These are phyloP conservation scores for Schrankia costaestrigalis DNA, from an alignment of 2,888 invertebrate genomes.

Conservation along the genomic window DNA sequence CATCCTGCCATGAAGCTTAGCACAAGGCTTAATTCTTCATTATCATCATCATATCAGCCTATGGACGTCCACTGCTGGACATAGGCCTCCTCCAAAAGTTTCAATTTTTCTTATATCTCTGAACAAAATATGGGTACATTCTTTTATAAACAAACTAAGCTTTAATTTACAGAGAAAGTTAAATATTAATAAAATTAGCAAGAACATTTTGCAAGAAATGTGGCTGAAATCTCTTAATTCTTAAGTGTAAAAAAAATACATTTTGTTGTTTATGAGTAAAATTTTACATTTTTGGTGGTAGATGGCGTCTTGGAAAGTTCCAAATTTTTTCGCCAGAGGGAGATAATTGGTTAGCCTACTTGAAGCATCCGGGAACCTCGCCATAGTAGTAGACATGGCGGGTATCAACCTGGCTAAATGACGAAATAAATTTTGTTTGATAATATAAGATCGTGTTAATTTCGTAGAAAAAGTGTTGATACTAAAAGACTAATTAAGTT, in stretches of 20 bases:
- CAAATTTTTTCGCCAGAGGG: slow-evolving; percentile 64
- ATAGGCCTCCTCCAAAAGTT: too few relatives aligned
- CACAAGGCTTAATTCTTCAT: too few relatives aligned
- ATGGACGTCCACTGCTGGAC: too few relatives aligned
- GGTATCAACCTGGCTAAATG: slow-evolving; percentile 85
- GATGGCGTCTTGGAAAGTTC: slow-evolving; percentile 68
- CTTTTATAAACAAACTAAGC: too few relatives aligned
- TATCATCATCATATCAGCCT: too few relatives aligned
- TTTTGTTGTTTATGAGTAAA: slow-evolving; percentile 28
- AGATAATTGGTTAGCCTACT: slow-evolving; percentile 78
- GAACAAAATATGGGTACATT: too few relatives aligned
- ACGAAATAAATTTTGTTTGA: slow-evolving; percentile 82
- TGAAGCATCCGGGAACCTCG: slow-evolving; percentile 85
- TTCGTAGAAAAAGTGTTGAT: slow-evolving; percentile 77
- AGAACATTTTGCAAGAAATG: too few relatives aligned
- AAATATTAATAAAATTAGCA: too few relatives aligned
- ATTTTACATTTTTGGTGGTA: slow-evolving; percentile 52
- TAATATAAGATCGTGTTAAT: slow-evolving; percentile 79
- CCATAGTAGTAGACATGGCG: slow-evolving; percentile 92
- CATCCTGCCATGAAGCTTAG: too few relatives aligned
- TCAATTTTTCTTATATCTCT: too few relatives aligned
- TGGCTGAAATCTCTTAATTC: too few relatives aligned
- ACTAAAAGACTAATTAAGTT: slow-evolving; percentile 79
- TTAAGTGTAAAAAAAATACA: slow-evolving; percentile 9
- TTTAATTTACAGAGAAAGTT: too few relatives aligned